Conservation (phyloP, 2,113 vertebrate genomes). For the Myrmecophaga tridactyla region DNA sequence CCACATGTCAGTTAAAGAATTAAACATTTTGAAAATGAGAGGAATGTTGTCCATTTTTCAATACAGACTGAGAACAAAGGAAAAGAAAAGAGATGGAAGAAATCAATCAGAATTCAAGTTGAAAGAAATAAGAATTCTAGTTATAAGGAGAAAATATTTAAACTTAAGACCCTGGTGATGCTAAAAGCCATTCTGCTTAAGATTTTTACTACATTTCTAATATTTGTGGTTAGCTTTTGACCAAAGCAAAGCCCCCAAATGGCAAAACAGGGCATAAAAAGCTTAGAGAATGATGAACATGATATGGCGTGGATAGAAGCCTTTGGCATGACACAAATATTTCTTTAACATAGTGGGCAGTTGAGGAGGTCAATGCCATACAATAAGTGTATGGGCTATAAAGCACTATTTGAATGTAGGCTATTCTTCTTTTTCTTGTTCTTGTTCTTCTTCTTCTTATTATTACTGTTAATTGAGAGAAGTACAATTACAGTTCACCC, state of each 20-base stretch:
- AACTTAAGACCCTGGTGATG: not conserved
- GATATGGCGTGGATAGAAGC: not conserved
- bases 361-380: not conserved
- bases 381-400: not conserved
- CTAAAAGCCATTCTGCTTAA: not conserved
- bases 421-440: too few relatives aligned
- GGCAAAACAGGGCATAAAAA: not conserved
- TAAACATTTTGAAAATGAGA: slow-evolving; percentile 69
- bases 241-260: not conserved
- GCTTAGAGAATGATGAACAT: not conserved
- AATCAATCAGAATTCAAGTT: slow-evolving; percentile 51
- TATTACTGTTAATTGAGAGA: not conserved
- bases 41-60: slow-evolving; percentile 55
- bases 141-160: not conserved
- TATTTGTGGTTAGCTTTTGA: not conserved
- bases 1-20: slow-evolving; percentile 51
- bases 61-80: slow-evolving; percentile 51
- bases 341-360: not conserved
- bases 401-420: not conserved
- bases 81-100: slow-evolving; percentile 27
- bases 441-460: too few relatives aligned
- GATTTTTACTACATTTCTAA: not conserved
- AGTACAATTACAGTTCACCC: not conserved
- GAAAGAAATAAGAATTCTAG: slow-evolving; percentile 44
- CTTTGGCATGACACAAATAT: not conserved